phyloP scores from a whole-genome alignment of 1,140 invertebrate genomes.

The Eupristina koningsbergeri region DNA sequence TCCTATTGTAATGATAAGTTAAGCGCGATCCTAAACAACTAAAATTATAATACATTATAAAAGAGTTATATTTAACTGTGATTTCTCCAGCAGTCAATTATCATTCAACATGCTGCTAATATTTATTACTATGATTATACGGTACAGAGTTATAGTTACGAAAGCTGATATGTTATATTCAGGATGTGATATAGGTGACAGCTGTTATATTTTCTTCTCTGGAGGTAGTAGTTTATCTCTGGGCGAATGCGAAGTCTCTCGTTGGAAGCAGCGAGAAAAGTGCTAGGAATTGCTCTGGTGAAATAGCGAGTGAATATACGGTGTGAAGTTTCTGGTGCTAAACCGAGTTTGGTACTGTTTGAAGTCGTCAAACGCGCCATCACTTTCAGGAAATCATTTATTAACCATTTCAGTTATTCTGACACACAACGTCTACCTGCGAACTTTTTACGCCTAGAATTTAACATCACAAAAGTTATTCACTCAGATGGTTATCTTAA shows the following conservation, averaged over 20 bases:
- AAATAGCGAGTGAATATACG: neutral
- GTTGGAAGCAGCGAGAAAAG: no score
- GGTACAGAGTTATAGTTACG: neutral
- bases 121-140: neutral
- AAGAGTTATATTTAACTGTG: neutral
- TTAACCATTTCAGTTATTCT: slow-evolving; percentile 20
- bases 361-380: slow-evolving; percentile 4
- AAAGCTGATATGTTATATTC: neutral
- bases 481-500: neutral
- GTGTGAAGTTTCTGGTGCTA: slow-evolving; percentile 36
- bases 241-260: neutral
- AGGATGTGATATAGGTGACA: neutral
- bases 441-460: slow-evolving; percentile 35
- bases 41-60: no score
- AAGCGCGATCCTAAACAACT: no score
- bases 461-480: slow-evolving; percentile 16
- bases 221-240: slow-evolving; percentile 8
- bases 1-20: no score
- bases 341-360: slow-evolving; percentile 30
- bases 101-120: neutral
- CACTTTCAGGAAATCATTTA: slow-evolving; percentile 13
- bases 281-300: slow-evolving; percentile 15
- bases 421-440: neutral
- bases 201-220: slow-evolving; percentile 4
- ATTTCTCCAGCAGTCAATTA: neutral